These are phyloP conservation scores for Corythornis cristatus DNA, from an alignment of 2,113 vertebrate genomes.

Conservation along the genomic window DNA sequence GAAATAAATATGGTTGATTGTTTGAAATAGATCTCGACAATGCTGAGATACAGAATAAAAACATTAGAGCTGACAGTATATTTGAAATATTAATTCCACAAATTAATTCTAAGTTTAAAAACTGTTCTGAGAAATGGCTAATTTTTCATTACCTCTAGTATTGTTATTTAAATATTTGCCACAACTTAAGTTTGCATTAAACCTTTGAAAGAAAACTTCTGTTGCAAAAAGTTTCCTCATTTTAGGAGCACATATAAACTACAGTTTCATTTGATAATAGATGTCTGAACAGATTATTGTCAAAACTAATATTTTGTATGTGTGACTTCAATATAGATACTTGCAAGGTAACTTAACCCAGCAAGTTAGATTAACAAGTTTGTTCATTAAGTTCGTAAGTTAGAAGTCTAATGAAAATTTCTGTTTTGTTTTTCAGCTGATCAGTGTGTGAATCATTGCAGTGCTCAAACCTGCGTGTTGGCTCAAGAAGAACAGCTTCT, in stretches of 20 bases:
- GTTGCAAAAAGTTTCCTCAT: background rate
- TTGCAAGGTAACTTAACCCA: background rate
- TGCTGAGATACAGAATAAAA: background rate
- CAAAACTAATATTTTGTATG: background rate
- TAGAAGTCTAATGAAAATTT: conserved; percentile 58
- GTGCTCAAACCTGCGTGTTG: conserved; percentile 84
- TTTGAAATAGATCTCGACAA: background rate
- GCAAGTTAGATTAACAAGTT: background rate
- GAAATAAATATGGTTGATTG: background rate
- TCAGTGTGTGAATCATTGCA: conserved; percentile 82
- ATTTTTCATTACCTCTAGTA: background rate
- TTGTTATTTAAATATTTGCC: background rate
- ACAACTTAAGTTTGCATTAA: background rate
- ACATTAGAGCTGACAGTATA: background rate
- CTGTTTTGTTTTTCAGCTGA: conserved; percentile 74
- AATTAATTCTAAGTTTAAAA: background rate
- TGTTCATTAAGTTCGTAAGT: background rate
- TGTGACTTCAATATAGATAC: background rate
- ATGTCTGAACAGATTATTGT: background rate
- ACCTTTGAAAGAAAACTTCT: background rate
- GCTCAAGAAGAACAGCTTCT: conserved; percentile 84
- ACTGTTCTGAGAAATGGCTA: background rate
- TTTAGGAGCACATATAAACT: background rate
- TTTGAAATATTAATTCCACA: background rate
- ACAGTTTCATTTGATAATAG: background rate